phyloP scores from a whole-genome alignment of 2,113 vertebrate genomes.

The Promerops cafer region DNA sequence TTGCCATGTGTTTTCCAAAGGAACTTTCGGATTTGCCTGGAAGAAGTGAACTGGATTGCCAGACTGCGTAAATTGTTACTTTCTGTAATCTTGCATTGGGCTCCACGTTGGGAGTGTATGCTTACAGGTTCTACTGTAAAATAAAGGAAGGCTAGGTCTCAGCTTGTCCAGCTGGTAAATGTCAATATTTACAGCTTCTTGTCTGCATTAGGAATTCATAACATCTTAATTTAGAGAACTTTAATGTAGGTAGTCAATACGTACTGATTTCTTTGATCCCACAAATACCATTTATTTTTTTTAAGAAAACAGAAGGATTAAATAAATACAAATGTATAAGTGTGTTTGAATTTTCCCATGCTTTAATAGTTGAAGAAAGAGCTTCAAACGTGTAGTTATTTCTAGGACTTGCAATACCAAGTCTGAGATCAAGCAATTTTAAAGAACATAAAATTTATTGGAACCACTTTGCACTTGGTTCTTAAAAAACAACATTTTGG shows the following conservation, averaged over 20 bases:
- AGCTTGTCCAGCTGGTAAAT: not conserved
- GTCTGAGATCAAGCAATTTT: not conserved
- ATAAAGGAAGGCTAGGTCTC: not conserved
- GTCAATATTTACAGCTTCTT: not conserved
- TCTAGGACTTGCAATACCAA: not conserved
- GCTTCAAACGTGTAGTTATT: not conserved
- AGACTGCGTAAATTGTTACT: not conserved
- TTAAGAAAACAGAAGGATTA: not conserved
- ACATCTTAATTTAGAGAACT: not conserved
- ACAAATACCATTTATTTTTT: not conserved
- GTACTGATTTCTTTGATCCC: not conserved
- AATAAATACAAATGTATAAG: not conserved
- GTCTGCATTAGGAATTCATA: not conserved
- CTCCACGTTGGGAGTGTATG: not conserved
- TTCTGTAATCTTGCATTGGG: not conserved
- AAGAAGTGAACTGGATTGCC: not conserved
- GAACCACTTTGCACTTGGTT: not conserved
- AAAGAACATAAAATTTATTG: constrained; percentile 2
- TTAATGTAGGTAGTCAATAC: not conserved
- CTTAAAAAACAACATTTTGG: not conserved
- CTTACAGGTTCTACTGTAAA: not conserved
- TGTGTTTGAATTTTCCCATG: not conserved
- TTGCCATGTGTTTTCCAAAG: not conserved
- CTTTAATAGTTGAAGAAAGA: not conserved
- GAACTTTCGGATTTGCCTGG: not conserved